Evolutionary conservation across 2,113 vertebrate species (phyloP), one percentile per base, ranked within the genome.

Genomic region (Hepsetus odoe): DNA sequence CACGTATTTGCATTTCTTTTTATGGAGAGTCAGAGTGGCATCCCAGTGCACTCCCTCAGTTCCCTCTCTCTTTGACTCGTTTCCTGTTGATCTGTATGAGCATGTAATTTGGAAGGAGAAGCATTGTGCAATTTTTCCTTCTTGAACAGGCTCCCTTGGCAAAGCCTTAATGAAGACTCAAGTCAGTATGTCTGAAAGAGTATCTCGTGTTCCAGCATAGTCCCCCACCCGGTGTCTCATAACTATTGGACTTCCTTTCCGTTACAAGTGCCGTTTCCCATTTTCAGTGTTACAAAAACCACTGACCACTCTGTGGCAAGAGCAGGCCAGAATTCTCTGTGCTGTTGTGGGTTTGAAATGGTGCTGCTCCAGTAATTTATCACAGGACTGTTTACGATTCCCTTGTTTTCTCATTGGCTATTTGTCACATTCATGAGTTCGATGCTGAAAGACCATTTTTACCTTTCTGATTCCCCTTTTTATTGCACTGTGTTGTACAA

Each of bases 401-500:
- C 67, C 55, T 77, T 80, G 83, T 66, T 83, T 80, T 77, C 51
- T 75, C 30, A 40, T 77, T 74, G 75, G 59, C 38, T 51, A 33
- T 68, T 59, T 62, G 70, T 87, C 80, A 73, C 62, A 68, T 80
- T 70, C 46, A 80, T 74, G 74, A 82, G 85, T 53, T 40, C 76
- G 85, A 79, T 85, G 85, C 85, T 89, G 81, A 85, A 83, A 82
- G 76, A 61, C 53, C 68, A 74, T 82, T 51, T 79, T 81, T 67
- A 77, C 85, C 79, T 77, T 38, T 82, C 59, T 26, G 51, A 16
- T 71, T 82, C 74, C 75, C 78, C 64, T 80, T 86, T 84, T 84
- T 73, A 84, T 91, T 92, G 90, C 91, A 91, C 90, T 91, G 89
- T 91, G 89, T 90, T 91, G 87, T 92, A 88, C 80, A 86, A 88